Conservation (phyloP, 2,113 vertebrate genomes). For the Tetrao urogallus region DNA sequence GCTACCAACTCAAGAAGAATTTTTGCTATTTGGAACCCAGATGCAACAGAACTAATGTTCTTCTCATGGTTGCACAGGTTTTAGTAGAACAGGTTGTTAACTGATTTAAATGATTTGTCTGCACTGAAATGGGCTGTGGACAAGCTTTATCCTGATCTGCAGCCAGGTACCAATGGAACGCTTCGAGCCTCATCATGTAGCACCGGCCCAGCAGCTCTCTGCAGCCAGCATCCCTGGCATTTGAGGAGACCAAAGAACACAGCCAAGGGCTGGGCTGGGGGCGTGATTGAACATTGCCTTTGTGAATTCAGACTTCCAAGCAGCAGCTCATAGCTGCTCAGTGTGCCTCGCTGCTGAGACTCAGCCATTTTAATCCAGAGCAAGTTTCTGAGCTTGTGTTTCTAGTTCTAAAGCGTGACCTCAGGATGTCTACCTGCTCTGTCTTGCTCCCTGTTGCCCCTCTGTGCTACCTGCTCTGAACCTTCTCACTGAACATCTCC, state of each 20-base stretch:
- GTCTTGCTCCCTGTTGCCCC: neutral
- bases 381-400: neutral
- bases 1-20: neutral
- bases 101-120: neutral
- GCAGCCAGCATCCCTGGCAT: neutral
- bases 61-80: neutral
- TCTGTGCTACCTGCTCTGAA: neutral
- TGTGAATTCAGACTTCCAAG: neutral
- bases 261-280: neutral
- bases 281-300: neutral
- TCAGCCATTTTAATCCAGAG: neutral
- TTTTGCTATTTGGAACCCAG: neutral
- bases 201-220: neutral
- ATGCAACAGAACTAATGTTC: neutral
- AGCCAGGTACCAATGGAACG: neutral
- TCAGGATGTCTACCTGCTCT: neutral
- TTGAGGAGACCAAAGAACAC: accelerated
- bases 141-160: neutral
- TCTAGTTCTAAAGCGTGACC: neutral
- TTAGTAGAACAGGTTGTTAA: neutral
- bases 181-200: neutral
- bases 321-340: neutral
- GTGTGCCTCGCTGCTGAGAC: neutral
- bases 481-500: too few species aligned
- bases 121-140: neutral